Evolutionary conservation across 35 echinoderm and acorn worm species (phyloP), one percentile per base, ranked within the genome.

Genomic region (Eucidaris tribuloides): DNA sequence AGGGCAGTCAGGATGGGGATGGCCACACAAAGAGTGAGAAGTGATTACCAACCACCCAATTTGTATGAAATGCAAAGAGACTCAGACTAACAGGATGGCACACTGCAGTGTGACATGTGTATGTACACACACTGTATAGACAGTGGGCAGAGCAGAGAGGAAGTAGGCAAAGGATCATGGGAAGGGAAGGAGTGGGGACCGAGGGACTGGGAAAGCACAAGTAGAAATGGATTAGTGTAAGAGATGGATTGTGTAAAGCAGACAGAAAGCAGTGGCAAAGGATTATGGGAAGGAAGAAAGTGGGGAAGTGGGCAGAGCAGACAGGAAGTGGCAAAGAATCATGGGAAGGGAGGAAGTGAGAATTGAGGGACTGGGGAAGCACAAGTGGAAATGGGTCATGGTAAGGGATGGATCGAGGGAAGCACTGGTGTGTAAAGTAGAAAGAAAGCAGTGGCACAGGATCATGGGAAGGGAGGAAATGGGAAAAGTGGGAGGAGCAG

Each of bases 11-110:
- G 9, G 48, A 40, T 33, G 37, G 40, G 68, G 68, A 42, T 41
- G 24, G 60, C 60, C 60, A 64, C 60, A 64, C 60, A 64, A 64
- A 0, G 60, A 64, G 60, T 20, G 41, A 74, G 68, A 74, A 74
- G 68, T 33, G 61, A 9, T 64, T 52, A 11, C 48, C 48, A 11
- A 52, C 48, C 9, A 52, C n/a, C 48, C 9, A 11, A 52, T 11
- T 11, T 52, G n/a, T 52, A 52, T 52, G 9, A 52, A 9, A 52
- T 52, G 48, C 48, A 52, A 52, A 52, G 48, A 52, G n/a, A n/a
- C 48, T 11, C 9, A 52, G 48, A n/a, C 48, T 52, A n/a, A 33
- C 61, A 32, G 61, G 61, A 64, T 64, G 61, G 19, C 11, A 64
- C 28, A 64, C 61, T 64, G 37, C 25, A 32, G 61, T 15, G 2